phyloP scores from a whole-genome alignment of 2,797 vertebrate genomes.

The Tadarida brasiliensis region DNA sequence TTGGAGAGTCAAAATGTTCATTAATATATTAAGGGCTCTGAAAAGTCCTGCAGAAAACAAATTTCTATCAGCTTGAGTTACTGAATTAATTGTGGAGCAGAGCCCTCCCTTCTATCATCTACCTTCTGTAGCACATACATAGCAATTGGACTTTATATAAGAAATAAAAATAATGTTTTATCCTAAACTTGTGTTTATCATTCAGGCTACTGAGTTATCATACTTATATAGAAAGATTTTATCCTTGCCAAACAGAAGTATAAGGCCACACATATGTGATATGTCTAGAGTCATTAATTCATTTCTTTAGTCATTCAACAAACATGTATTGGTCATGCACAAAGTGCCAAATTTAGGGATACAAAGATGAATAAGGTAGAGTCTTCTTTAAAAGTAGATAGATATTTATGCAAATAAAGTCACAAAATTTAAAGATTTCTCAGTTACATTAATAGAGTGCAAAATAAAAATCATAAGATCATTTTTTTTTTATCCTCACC shows the following conservation, averaged over 20 bases:
- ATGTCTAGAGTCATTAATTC: neutral
- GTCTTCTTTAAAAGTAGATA: neutral
- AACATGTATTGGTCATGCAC: neutral
- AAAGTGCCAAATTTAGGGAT: neutral
- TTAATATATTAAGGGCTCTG: neutral
- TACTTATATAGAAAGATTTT: neutral
- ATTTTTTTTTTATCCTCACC: no score
- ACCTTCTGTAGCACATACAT: neutral
- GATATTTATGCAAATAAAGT: neutral
- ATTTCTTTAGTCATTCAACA: neutral
- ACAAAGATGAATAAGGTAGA: neutral
- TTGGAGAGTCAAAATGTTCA: neutral
- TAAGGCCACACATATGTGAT: neutral
- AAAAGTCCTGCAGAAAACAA: neutral
- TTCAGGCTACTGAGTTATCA: neutral
- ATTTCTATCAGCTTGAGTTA: neutral
- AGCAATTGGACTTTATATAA: neutral
- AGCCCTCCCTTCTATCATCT: neutral
- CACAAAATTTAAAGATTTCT: neutral
- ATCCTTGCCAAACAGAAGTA: neutral
- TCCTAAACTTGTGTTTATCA: neutral
- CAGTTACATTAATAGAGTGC: neutral
- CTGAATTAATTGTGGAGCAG: neutral
- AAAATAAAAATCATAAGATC: neutral
- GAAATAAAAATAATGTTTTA: conserved; percentile 11